Percentiles rank a stretch among this genome's conserved stretches.
Evolutionary conservation across 2,888 invertebrate genomes (phyloP).

Genomic region (Scaptomyza caliginosa): DNA sequence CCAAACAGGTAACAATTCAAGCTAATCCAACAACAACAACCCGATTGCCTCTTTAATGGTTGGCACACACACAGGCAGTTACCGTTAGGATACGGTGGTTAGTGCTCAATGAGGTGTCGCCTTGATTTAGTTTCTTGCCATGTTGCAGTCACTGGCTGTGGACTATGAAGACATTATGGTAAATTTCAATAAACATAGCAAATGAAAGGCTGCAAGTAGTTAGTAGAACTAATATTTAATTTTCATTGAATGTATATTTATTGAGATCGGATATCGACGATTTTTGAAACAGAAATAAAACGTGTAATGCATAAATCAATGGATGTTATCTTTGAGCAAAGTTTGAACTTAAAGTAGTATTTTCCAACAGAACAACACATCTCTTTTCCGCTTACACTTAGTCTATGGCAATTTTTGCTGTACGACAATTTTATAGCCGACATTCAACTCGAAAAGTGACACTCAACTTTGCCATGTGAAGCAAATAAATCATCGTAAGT

Average conservation of each 20-base stretch:
- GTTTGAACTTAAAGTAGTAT: conserved; percentile 1
- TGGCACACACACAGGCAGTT: conserved; percentile 20
- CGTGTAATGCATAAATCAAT: background rate
- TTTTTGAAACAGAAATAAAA: background rate
- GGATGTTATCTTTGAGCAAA: background rate
- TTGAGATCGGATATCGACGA: too few species aligned
- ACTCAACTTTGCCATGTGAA: conserved; percentile 75
- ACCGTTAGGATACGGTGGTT: conserved; percentile 62
- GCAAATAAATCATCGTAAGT: conserved; percentile 76
- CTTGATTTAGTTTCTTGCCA: conserved; percentile 60
- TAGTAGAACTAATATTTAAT: background rate
- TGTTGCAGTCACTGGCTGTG: conserved; percentile 49
- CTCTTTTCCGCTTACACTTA: conserved; percentile 15
- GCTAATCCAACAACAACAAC: conserved; percentile 13
- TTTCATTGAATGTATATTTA: too few species aligned
- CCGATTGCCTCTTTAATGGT: conserved; percentile 63
- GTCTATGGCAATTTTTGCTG: conserved; percentile 12
- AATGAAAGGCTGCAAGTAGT: background rate
- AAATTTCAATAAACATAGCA: background rate
- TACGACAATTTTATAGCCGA: conserved; percentile 28
- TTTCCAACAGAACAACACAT: conserved; percentile 21
- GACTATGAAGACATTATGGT: too few species aligned
- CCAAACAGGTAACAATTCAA: background rate
- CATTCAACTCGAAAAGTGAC: conserved; percentile 60
- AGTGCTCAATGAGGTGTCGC: conserved; percentile 71